A percentile compares a stretch with the other conserved stretches of the same genome.
phyloP scores from a whole-genome alignment of 2,113 vertebrate genomes.

The Tetrao urogallus region DNA sequence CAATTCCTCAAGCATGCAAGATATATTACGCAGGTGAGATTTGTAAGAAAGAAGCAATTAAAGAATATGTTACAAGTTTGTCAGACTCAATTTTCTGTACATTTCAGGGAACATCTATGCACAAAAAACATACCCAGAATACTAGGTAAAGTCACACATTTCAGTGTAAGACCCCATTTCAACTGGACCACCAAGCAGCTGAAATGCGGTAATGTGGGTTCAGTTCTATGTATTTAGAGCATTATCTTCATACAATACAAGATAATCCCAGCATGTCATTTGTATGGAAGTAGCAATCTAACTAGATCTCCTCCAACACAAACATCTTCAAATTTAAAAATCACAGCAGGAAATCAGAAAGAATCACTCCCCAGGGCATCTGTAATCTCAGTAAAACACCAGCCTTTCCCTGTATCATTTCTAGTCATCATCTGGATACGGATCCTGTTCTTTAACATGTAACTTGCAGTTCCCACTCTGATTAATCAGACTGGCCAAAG shows the following conservation, averaged over 20 bases:
- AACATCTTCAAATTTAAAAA: conserved; percentile 34
- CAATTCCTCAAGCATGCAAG: background rate
- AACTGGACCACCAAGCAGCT: background rate
- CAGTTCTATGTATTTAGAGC: background rate
- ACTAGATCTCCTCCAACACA: conserved; percentile 4
- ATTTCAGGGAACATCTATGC: background rate
- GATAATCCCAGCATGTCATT: background rate
- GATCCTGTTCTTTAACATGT: background rate
- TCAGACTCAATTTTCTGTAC: background rate
- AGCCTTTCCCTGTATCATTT: background rate
- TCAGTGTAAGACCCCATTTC: background rate
- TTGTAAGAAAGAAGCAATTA: background rate
- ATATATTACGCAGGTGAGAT: background rate
- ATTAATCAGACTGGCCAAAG: background rate
- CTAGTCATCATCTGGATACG: background rate
- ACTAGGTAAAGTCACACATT: background rate
- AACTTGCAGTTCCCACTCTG: background rate
- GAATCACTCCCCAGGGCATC: background rate
- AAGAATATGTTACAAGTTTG: background rate
- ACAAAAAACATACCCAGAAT: background rate
- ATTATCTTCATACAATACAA: background rate
- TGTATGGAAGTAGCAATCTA: background rate
- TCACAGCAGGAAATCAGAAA: conserved; percentile 3
- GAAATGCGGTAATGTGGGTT: background rate
- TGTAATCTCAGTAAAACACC: background rate